A percentile compares a stretch with the other conserved stretches of the same genome.
These are phyloP conservation scores for Erythrocercus mccallii DNA, from an alignment of 2,113 vertebrate genomes.

Conservation along the genomic window DNA sequence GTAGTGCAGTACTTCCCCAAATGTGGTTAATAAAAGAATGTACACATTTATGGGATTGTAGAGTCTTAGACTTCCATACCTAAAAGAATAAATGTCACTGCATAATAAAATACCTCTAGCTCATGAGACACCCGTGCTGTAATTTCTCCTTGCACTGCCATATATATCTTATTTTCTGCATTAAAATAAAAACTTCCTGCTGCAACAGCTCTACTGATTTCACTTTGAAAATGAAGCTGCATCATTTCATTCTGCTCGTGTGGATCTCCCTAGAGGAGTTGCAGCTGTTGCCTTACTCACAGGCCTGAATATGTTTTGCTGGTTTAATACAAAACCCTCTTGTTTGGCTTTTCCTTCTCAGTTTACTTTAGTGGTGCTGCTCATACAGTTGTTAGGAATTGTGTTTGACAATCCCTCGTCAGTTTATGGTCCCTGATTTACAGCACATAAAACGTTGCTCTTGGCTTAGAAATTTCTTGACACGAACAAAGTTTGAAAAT, in stretches of 20 bases:
- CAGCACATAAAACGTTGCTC: not conserved
- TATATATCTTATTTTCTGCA: not conserved
- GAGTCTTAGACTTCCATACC: not conserved
- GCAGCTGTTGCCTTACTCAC: conserved; percentile 58
- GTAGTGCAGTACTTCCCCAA: not conserved
- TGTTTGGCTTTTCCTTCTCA: conserved; percentile 46
- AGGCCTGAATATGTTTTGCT: conserved; percentile 46
- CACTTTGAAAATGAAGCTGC: not conserved
- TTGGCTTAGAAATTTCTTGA: not conserved
- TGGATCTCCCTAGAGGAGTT: not conserved
- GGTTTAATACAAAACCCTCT: conserved; percentile 42
- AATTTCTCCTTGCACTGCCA: not conserved
- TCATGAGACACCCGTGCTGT: not conserved
- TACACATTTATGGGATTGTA: not conserved
- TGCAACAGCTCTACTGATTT: not conserved
- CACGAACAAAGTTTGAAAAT: not conserved
- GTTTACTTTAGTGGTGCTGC: conserved; percentile 26
- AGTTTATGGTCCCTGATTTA: not conserved
- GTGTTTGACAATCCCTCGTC: not conserved
- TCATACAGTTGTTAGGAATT: conserved; percentile 7
- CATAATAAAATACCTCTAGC: not conserved
- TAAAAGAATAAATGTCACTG: not conserved
- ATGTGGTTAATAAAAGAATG: not conserved
- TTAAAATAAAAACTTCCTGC: not conserved
- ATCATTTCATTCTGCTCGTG: conserved; percentile 24